Base-by-base conservation (phyloP, 2,888 invertebrate genomes). In the Elmis aenea region DNA sequence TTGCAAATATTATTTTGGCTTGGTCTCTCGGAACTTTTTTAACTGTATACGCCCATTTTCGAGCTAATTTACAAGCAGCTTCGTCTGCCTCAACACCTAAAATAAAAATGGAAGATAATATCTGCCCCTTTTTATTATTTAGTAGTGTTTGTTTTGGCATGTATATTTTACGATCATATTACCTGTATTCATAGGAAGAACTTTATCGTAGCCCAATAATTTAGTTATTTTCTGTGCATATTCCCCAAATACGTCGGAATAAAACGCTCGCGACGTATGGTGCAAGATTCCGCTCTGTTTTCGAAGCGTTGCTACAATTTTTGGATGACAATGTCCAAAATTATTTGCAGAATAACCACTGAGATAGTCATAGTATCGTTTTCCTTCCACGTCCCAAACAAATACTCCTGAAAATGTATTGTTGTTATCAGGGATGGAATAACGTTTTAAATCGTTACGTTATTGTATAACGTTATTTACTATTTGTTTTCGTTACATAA, bases 121-220 rank as follows among this genome's bases (percentile, higher is more conserved):
- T 21, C 10, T n/a, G n/a, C n/a, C n/a, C n/a, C n/a, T n/a, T n/a
- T n/a, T n/a, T n/a, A n/a, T n/a, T n/a, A n/a, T n/a, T n/a, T n/a
- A n/a, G n/a, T n/a, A n/a, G n/a, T n/a, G n/a, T n/a, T n/a, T n/a
- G n/a, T n/a, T n/a, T n/a, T n/a, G n/a, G n/a, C n/a, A 22, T 22
- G 12, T 13, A 25, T 24, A 8, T 24, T 9, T 16, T n/a, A 29
- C 5, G 20, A 9, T 9, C 5, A 6, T 13, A 27, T 52, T 54
- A 74, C 75, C 87, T 49, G 86, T 84, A 59, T 88, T 89, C 86
- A 89, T 88, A 0, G 86, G 85, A 11, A 88, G 65, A 15, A 89
- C 79, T 67, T 83, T 83, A 50, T 90, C 85, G 48, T 73, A 90
- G 3, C 81, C 80, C 54, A 88, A 81, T 3, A 84, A 63, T 46